phyloP scores from a whole-genome alignment of 2,888 invertebrate species.

The Therioaphis trifolii region DNA sequence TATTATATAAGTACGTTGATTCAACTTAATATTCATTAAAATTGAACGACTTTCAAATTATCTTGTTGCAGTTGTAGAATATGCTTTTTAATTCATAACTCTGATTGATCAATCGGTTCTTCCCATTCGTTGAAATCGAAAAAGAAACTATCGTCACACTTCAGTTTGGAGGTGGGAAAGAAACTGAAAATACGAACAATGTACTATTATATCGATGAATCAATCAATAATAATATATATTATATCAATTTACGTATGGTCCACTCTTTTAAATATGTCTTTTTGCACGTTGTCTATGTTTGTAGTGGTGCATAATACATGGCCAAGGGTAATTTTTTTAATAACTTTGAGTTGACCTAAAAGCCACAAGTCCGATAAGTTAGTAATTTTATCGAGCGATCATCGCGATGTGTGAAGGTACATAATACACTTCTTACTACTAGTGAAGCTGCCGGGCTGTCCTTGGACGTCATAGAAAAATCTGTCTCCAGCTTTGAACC shows the following conservation, averaged over 20 bases:
- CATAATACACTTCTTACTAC: conserved; percentile 67
- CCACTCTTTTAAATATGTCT: conserved; percentile 70
- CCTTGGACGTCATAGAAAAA: conserved; percentile 77
- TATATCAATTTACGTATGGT: conserved; percentile 29
- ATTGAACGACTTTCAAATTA: too few species aligned
- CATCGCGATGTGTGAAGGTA: neutral
- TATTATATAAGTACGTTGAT: too few species aligned
- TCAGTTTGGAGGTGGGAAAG: conserved; percentile 18
- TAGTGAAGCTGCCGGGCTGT: conserved; percentile 70
- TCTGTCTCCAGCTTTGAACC: conserved; percentile 79
- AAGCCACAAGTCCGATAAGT: conserved; percentile 38
- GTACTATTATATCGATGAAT: neutral
- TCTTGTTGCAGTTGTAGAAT: too few species aligned
- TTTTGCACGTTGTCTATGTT: conserved; percentile 72
- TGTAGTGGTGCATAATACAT: conserved; percentile 80
- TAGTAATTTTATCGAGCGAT: neutral
- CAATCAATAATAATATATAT: neutral
- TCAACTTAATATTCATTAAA: too few species aligned
- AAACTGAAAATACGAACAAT: neutral
- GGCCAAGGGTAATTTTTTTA: conserved; percentile 80
- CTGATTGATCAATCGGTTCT: neutral
- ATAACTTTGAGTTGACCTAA: conserved; percentile 78
- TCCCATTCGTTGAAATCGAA: neutral
- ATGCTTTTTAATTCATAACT: conserved; percentile 10
- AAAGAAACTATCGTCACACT: conserved; percentile 9